Base-by-base conservation (phyloP, 2,888 invertebrate species). In the Nomada fucata region DNA sequence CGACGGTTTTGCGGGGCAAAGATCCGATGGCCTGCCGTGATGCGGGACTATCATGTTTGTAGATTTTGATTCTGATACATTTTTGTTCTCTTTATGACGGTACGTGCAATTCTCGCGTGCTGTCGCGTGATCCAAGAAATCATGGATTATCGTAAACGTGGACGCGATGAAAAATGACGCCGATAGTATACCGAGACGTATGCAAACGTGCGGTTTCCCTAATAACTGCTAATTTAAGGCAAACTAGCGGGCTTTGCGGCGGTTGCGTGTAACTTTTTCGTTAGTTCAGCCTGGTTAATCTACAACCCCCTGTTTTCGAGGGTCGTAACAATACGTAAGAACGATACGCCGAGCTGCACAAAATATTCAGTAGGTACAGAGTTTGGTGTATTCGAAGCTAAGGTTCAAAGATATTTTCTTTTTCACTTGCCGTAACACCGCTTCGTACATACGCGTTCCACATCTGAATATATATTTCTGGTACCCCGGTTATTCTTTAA, bases 131-230 rank as follows among this genome's bases (percentile, higher is more conserved):
- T 20, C 11, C 47, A 18, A 26, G 50, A 36, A 68, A 42, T 50
- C n/a, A 36, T 47, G 59, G n/a, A 63, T 64, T 78, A 70, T 79
- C 79, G 36, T 53, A 53, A 78, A 67, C 65, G 55, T 68, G 15
- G 50, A 9, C 20, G 18, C 1, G 18, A 7, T 65, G 57, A 68
- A 59, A 73, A 80, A 52, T 68, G 23, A 26, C 36, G n/a, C 23
- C n/a, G 1, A n/a, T 23, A 2, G 13, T 7, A 4, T 18, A 20
- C 26, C n/a, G 50, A 63, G 50, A 44, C 59, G 26, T 44, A 29
- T 42, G 68, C 52, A 57, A 72, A 79, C 50, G 65, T 23, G 26
- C 50, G 20, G 26, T 52, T 36, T 13, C 50, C 29, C 42, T 47
- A 72, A 59, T 63, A 57, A 50, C 55, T 44, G 57, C 55, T 73